A percentile compares a stretch with the other conserved stretches of the same genome.
These are phyloP conservation scores for Xyrichtys novacula DNA, from an alignment of 2,797 vertebrate genomes.

Conservation along the genomic window DNA sequence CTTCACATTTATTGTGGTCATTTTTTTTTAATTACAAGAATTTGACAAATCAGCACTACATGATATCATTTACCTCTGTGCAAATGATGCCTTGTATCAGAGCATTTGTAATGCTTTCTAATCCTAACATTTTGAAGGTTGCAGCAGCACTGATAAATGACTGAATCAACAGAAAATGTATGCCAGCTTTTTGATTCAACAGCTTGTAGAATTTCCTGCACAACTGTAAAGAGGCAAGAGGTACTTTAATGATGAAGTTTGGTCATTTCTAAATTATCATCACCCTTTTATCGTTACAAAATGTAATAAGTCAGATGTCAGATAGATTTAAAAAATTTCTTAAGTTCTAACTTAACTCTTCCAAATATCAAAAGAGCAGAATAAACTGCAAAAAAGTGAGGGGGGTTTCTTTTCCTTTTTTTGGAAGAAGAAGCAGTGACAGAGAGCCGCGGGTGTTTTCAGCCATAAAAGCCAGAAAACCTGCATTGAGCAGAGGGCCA, in stretches of 20 bases:
- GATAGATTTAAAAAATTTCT: slow-evolving; percentile 16
- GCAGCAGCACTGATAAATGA: background rate
- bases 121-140: background rate
- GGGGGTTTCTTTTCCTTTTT: too few species aligned
- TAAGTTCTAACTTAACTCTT: slow-evolving; percentile 9
- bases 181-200: background rate
- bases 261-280: background rate
- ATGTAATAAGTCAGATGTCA: slow-evolving; percentile 14
- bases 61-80: background rate
- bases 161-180: background rate
- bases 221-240: background rate
- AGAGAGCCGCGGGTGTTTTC: slow-evolving; percentile 33
- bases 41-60: slow-evolving; percentile 2
- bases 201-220: background rate
- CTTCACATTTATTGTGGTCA: background rate
- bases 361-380: slow-evolving; percentile 44
- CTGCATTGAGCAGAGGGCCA: slow-evolving; percentile 57
- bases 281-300: background rate
- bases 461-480: slow-evolving; percentile 55
- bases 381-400: slow-evolving; percentile 21
- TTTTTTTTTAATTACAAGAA: background rate
- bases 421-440: slow-evolving; percentile 46
- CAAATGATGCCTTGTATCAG: slow-evolving; percentile 2
- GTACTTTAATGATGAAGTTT: background rate
- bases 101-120: background rate